A percentile compares a stretch with the other conserved stretches of the same genome.
phyloP scores from a whole-genome alignment of 2,113 vertebrate genomes.

The Halichoeres trimaculatus region DNA sequence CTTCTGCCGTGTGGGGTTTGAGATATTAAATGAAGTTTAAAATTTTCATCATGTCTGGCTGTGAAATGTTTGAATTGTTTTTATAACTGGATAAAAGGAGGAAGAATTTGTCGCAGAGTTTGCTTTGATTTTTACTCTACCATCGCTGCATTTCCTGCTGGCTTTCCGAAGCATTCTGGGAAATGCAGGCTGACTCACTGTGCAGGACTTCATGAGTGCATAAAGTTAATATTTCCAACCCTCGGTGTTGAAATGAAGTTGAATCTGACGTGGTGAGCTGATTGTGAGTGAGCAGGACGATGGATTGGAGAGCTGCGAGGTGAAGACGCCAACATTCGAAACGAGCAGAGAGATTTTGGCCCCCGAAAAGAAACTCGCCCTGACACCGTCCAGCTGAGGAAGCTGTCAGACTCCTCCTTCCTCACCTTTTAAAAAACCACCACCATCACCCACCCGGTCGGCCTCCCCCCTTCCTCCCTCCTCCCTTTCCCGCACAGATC shows the following conservation, averaged over 20 bases:
- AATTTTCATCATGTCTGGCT: no score
- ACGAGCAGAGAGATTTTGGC: conserved; percentile 14
- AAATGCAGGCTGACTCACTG: conserved; percentile 12
- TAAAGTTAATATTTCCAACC: not conserved
- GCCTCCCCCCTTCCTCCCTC: not conserved
- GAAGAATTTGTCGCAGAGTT: no score
- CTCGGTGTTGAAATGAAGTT: not conserved
- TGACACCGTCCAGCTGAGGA: conserved; percentile 56
- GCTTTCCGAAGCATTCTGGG: conserved; percentile 10
- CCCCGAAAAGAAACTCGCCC: conserved; percentile 3
- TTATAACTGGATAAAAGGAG: no score
- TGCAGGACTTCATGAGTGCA: not conserved
- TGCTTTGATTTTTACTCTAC: not conserved
- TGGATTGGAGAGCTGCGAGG: conserved; percentile 2
- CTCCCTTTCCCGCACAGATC: conserved; percentile 58
- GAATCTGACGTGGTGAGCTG: no score
- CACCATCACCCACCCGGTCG: no score
- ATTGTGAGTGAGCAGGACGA: no score
- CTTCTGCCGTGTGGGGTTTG: no score
- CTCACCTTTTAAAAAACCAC: no score
- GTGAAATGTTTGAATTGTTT: no score
- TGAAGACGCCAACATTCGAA: not conserved
- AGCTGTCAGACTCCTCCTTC: conserved; percentile 12
- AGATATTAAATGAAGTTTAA: no score
- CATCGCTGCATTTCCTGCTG: no score